Conservation (phyloP, 2,113 vertebrate genomes). For the Numida meleagris region DNA sequence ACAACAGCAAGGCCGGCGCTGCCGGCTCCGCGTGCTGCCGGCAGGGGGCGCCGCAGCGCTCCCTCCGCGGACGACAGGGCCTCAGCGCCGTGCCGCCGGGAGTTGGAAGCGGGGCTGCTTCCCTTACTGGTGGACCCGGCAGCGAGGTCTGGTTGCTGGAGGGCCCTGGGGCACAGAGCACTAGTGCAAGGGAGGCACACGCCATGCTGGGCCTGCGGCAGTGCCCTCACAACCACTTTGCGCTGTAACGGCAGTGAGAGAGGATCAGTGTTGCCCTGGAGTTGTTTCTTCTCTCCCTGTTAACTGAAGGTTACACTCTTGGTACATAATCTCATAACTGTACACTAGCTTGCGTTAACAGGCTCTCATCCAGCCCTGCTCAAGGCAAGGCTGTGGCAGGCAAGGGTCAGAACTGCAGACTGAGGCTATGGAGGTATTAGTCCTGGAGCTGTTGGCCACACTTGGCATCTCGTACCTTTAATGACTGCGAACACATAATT, state of each 20-base stretch:
- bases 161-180: too few species aligned
- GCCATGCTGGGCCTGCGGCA: background rate
- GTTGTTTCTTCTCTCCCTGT: background rate
- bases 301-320: background rate
- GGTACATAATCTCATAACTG: background rate
- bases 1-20: background rate
- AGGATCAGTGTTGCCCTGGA: background rate
- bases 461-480: background rate
- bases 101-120: too few species aligned
- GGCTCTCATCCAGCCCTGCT: background rate
- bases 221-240: background rate
- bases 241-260: background rate
- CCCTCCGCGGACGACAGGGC: background rate
- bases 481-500: background rate
- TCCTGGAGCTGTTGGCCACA: background rate
- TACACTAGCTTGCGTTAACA: background rate
- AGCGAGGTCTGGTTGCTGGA: background rate
- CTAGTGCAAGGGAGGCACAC: background rate
- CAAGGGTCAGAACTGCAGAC: background rate
- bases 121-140: background rate
- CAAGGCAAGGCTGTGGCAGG: rapidly evolving
- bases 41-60: constrained; percentile 17
- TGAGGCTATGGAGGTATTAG: background rate
- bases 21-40: background rate
- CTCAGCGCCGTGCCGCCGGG: too few species aligned